Evolutionary conservation across 2,888 invertebrate genomes (phyloP).

Genomic region (Scaptomyza reducta): DNA sequence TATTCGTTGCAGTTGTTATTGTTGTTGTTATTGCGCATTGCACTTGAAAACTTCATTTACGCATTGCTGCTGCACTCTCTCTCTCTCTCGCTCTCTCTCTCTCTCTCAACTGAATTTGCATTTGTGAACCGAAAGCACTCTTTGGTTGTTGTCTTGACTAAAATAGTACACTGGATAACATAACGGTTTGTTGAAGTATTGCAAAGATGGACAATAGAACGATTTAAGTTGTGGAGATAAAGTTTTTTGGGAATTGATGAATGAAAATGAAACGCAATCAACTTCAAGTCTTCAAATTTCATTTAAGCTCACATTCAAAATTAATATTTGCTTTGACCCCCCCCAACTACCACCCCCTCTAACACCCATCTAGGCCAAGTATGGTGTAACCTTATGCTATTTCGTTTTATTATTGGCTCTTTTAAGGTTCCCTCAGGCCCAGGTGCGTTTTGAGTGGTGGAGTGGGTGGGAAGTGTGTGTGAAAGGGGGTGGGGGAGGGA

Average conservation of each 20-base stretch:
- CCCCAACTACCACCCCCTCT: too few species aligned
- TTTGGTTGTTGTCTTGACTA: constrained; percentile 20
- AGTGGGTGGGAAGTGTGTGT: background rate
- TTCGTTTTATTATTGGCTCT: constrained; percentile 52
- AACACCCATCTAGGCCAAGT: background rate
- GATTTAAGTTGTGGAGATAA: too few species aligned
- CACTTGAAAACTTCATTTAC: constrained; percentile 74
- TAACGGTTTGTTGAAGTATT: too few species aligned
- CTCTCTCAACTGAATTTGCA: constrained; percentile 32
- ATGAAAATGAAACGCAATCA: too few species aligned
- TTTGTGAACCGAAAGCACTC: constrained; percentile 11
- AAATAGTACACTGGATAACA: background rate
- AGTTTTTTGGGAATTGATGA: too few species aligned
- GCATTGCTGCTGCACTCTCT: constrained; percentile 42
- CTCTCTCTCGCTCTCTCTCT: background rate
- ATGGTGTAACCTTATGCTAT: background rate
- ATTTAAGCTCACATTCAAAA: too few species aligned
- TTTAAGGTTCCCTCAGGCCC: constrained; percentile 39
- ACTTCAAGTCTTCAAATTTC: too few species aligned
- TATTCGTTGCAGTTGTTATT: constrained; percentile 25
- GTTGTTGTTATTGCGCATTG: constrained; percentile 62
- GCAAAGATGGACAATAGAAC: too few species aligned
- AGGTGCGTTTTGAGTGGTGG: constrained; percentile 35
- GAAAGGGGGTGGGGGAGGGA: background rate
- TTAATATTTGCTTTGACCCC: too few species aligned